phyloP scores from a whole-genome alignment of 2,888 invertebrate genomes.

The Drosophila melanocephala region DNA sequence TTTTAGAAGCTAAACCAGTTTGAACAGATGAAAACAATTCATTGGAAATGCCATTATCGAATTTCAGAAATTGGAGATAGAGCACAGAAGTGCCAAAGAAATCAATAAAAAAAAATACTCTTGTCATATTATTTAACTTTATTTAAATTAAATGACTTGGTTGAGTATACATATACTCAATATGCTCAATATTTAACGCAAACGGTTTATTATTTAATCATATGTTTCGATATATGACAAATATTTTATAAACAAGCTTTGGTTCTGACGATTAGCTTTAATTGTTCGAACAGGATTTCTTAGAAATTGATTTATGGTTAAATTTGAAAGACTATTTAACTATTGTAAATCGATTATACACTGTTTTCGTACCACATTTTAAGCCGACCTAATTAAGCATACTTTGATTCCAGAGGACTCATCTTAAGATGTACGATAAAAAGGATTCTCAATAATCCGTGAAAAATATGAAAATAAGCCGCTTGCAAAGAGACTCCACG shows the following conservation, averaged over 20 bases:
- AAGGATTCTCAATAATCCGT: neutral
- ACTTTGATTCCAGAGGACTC: neutral
- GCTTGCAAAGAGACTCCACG: slow-evolving; percentile 3
- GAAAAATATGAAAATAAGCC: neutral
- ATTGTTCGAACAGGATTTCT: fast-evolving
- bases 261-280: neutral
- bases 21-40: slow-evolving; percentile 8
- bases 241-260: neutral
- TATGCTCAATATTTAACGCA: neutral
- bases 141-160: too few relatives aligned
- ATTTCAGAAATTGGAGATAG: neutral
- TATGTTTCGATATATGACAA: neutral
- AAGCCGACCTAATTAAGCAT: neutral
- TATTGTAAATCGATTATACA: neutral
- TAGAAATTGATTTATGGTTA: neutral
- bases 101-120: neutral
- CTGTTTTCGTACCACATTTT: neutral
- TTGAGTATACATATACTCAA: neutral
- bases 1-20: neutral
- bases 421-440: neutral
- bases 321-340: neutral
- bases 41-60: slow-evolving; percentile 21
- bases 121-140: neutral
- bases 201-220: neutral
- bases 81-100: neutral